These are phyloP conservation scores for Mycetomoellerius zeteki DNA, from an alignment of 1,140 invertebrate genomes.

Conservation along the genomic window DNA sequence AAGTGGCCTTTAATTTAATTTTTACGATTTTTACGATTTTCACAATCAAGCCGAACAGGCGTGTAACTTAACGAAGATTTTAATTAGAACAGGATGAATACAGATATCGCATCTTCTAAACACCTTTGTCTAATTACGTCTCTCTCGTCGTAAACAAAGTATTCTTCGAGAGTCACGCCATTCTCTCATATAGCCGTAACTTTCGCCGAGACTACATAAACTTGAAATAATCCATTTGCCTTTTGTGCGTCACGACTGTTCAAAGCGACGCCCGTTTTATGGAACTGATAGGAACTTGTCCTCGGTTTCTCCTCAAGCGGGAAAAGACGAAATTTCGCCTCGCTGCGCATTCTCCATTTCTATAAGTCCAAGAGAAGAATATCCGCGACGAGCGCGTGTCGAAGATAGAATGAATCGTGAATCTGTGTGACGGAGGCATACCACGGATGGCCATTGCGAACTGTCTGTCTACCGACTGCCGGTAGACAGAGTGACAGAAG, in stretches of 20 bases:
- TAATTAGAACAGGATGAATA: conserved; percentile 24
- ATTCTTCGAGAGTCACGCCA: conserved; percentile 25
- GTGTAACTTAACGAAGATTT: conserved; percentile 23
- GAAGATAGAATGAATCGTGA: conserved; percentile 50
- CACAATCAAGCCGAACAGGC: not conserved
- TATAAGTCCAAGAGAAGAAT: conserved; percentile 40
- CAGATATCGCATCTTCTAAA: conserved; percentile 6
- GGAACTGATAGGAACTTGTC: conserved; percentile 30
- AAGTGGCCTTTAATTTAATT: not conserved
- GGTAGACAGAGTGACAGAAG: conserved; percentile 82
- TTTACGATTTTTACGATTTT: not conserved
- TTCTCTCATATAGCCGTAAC: conserved; percentile 15
- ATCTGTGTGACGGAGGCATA: conserved; percentile 50
- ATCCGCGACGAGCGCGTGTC: not conserved
- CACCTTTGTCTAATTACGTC: conserved; percentile 17
- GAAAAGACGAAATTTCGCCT: conserved; percentile 43
- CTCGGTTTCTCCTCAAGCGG: not conserved
- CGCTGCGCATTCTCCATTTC: not conserved
- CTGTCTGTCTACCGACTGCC: conserved; percentile 70
- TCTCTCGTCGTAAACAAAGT: conserved; percentile 34
- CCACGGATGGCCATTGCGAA: conserved; percentile 69
- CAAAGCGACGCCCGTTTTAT: conserved; percentile 44
- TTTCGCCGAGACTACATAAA: conserved; percentile 37
- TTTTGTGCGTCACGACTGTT: conserved; percentile 28
- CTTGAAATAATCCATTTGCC: conserved; percentile 56